These are phyloP conservation scores for Pogonocichla stellata DNA, from an alignment of 2,113 vertebrate genomes.

Conservation along the genomic window DNA sequence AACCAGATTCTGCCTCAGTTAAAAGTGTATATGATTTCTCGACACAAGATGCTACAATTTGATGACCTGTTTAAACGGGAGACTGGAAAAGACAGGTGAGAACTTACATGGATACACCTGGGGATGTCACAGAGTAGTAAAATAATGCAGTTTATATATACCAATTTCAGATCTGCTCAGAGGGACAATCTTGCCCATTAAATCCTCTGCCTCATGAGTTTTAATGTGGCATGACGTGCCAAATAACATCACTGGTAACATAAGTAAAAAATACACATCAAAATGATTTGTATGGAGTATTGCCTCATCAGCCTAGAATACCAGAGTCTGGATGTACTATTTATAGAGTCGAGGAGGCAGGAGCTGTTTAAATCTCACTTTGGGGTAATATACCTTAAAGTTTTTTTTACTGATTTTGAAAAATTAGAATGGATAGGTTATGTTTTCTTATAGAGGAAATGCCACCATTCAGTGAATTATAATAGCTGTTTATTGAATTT, in stretches of 20 bases:
- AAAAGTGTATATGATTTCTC: conserved; percentile 92
- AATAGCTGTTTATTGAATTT: conserved; percentile 61
- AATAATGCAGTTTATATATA: neutral
- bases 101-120: neutral
- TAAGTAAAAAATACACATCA: neutral
- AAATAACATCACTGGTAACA: conserved; percentile 14
- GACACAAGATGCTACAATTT: conserved; percentile 97
- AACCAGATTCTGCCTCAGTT: conserved; percentile 92
- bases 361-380: conserved; percentile 47
- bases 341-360: neutral
- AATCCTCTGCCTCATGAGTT: neutral
- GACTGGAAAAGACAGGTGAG: conserved; percentile 96
- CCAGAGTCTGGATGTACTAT: neutral
- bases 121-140: neutral
- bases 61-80: conserved; percentile 96
- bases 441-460: conserved; percentile 28
- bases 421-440: conserved; percentile 47
- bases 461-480: conserved; percentile 52
- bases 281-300: neutral
- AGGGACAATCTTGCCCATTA: neutral
- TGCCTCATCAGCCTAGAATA: neutral
- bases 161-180: neutral
- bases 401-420: conserved; percentile 48
- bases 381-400: conserved; percentile 17
- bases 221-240: neutral